These are phyloP conservation scores for Clepsis dumicolana DNA, from an alignment of 2,888 invertebrate genomes.

Conservation along the genomic window DNA sequence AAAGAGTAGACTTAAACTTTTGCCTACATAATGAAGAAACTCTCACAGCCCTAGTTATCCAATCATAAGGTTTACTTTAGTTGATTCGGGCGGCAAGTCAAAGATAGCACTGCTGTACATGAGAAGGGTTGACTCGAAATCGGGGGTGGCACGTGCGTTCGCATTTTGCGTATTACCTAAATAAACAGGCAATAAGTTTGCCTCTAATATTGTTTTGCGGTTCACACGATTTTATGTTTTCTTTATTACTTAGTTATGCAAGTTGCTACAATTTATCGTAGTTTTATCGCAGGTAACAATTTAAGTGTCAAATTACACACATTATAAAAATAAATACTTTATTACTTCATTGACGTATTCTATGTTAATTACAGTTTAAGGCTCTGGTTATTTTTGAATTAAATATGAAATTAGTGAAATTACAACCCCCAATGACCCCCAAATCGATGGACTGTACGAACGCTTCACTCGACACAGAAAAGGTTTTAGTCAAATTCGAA, in stretches of 20 bases:
- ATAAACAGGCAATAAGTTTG: slow-evolving; percentile 74
- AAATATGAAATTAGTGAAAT: background rate
- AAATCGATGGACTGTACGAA: background rate
- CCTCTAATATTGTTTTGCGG: slow-evolving; percentile 65
- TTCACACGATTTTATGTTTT: slow-evolving; percentile 73
- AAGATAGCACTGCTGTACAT: slow-evolving; percentile 54
- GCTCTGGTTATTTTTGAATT: background rate
- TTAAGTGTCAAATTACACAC: background rate
- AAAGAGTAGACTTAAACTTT: slow-evolving; percentile 69
- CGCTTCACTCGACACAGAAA: slow-evolving; percentile 6
- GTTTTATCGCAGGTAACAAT: background rate
- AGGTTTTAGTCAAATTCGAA: slow-evolving; percentile 16
- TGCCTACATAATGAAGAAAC: slow-evolving; percentile 41
- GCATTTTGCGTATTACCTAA: slow-evolving; percentile 83
- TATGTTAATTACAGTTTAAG: background rate
- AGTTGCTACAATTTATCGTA: background rate
- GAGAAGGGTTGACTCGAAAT: slow-evolving; percentile 59
- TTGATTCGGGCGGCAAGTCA: slow-evolving; percentile 40
- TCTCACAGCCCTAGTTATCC: slow-evolving; percentile 35
- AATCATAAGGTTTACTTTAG: slow-evolving; percentile 52
- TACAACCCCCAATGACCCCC: background rate
- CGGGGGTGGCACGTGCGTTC: slow-evolving; percentile 76
- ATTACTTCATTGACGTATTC: background rate
- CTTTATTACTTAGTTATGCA: slow-evolving; percentile 29
- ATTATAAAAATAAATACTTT: background rate